A percentile compares a stretch with the other conserved stretches of the same genome.
phyloP scores from a whole-genome alignment of 2,888 invertebrate species.

The Malacosoma neustria region DNA sequence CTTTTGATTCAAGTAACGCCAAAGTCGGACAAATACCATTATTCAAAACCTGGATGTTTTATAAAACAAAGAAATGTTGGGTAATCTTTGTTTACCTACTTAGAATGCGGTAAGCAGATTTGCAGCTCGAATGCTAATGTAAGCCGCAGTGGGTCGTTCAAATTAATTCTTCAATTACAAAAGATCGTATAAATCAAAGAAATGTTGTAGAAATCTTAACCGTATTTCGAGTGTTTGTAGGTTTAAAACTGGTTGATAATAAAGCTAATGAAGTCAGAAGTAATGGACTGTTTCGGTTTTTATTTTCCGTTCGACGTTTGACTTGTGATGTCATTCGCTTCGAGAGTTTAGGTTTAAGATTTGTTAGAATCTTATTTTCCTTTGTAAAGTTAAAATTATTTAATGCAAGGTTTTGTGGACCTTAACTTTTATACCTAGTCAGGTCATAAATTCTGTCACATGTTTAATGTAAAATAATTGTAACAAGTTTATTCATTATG shows the following conservation, averaged over 20 bases:
- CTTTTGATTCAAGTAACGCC: no score
- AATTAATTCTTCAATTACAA: constrained; percentile 31
- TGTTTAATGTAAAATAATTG: no score
- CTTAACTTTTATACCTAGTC: no score
- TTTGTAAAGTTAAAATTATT: not conserved
- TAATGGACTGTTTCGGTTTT: constrained; percentile 45
- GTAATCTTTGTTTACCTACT: constrained; percentile 27
- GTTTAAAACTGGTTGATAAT: constrained; percentile 12
- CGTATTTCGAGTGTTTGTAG: not conserved
- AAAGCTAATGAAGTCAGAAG: constrained; percentile 33
- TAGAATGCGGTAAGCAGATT: constrained; percentile 55
- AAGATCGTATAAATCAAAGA: constrained; percentile 2
- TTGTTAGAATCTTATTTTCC: not conserved
- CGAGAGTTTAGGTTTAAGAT: constrained; percentile 10
- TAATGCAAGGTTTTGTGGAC: not conserved
- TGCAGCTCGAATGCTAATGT: constrained; percentile 48
- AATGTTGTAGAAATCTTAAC: constrained; percentile 6
- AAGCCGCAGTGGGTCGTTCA: constrained; percentile 25
- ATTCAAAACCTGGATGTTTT: not conserved
- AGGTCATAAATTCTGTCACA: no score
- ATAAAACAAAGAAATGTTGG: constrained; percentile 11
- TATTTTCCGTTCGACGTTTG: constrained; percentile 41
- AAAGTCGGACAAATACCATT: not conserved
- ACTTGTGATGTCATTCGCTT: constrained; percentile 16
- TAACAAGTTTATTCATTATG: no score